Percentiles rank a stretch among this genome's conserved stretches.
phyloP scores from a whole-genome alignment of 2,113 vertebrate genomes.

The Thermophis baileyi region DNA sequence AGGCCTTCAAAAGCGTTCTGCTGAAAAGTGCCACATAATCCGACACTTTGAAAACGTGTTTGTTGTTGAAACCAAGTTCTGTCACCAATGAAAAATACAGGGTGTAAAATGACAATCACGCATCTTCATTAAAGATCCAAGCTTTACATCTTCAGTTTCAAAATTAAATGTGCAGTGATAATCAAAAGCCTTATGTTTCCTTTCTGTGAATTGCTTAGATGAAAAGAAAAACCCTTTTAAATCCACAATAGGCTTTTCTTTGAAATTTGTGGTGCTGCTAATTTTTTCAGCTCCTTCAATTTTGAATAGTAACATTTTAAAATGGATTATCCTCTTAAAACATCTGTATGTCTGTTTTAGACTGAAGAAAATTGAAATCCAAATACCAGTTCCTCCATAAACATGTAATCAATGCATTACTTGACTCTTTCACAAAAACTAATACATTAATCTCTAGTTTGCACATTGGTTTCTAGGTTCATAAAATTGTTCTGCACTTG shows the following conservation, averaged over 20 bases:
- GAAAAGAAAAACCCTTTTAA: conserved; percentile 26
- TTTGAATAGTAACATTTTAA: conserved; percentile 19
- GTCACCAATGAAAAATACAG: conserved; percentile 73
- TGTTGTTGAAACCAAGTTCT: conserved; percentile 89
- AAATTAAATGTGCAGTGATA: conserved; percentile 70
- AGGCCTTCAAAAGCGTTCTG: conserved; percentile 86
- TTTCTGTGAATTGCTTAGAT: conserved; percentile 69
- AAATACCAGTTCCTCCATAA: conserved; percentile 55
- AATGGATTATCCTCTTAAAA: conserved; percentile 51
- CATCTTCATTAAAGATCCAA: conserved; percentile 54
- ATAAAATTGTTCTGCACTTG: conserved; percentile 57
- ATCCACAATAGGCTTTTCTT: conserved; percentile 61
- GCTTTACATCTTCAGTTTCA: conserved; percentile 54
- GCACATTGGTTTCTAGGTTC: conserved; percentile 58
- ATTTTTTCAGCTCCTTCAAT: conserved; percentile 42
- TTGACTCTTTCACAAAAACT: conserved; percentile 52
- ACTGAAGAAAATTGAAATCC: conserved; percentile 54
- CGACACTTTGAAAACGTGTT: conserved; percentile 91
- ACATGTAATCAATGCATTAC: conserved; percentile 52
- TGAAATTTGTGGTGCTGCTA: conserved; percentile 44
- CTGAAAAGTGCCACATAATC: conserved; percentile 83
- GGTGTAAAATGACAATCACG: conserved; percentile 44
- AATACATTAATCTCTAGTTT: conserved; percentile 57
- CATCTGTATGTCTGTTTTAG: conserved; percentile 52
- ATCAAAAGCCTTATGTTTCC: conserved; percentile 76